Evolutionary conservation across 2,113 vertebrate species (phyloP), one percentile per base, ranked within the genome.

Genomic region (Oreochromis niloticus): DNA sequence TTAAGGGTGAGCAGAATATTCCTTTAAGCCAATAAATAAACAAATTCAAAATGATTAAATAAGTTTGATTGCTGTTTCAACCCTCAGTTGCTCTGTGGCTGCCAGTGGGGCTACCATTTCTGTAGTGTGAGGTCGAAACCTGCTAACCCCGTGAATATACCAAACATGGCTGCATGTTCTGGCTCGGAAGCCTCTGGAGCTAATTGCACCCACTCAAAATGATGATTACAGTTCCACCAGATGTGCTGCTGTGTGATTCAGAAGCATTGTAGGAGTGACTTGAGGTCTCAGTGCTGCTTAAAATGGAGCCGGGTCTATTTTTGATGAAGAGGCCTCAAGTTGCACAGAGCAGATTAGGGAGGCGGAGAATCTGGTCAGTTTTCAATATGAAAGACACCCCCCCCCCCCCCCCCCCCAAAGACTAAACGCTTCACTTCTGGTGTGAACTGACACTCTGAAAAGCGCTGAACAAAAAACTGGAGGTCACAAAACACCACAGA

Each of bases 401-500:
- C 8, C 4, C 34, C 11, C 1, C 12, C 10, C 39, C 8, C 13
- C 3, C 22, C 9, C 6, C 2, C 9, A 22, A 5, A 0, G 24
- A 32, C 43, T n/a, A 50, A 78, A 78, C 16, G 4, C 43, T 75
- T 11, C 6, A 19, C 3, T 78, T 19, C 9, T 27, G 4, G 24
- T 78, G 71, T 19, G 24, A 78, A 50, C 8, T 78, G 24, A 78
- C 17, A 48, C 24, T 0, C 71, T 78, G 16, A 17, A 17, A 48
- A 48, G 43, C 0, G 27, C 68, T 19, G 22, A 48, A 50, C 41
- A 75, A 75, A 75, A 78, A 78, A 11, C 27, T 19, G 43, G 43
- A 32, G 9, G 9, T 2, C 24, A 19, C 0, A 1, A 27, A 27
- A 30, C 6, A 0, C 24, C 22, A 30, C 41, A 75, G 41, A 75